Conservation (phyloP, 2,797 vertebrate genomes). For the Poliocrania exsul region DNA sequence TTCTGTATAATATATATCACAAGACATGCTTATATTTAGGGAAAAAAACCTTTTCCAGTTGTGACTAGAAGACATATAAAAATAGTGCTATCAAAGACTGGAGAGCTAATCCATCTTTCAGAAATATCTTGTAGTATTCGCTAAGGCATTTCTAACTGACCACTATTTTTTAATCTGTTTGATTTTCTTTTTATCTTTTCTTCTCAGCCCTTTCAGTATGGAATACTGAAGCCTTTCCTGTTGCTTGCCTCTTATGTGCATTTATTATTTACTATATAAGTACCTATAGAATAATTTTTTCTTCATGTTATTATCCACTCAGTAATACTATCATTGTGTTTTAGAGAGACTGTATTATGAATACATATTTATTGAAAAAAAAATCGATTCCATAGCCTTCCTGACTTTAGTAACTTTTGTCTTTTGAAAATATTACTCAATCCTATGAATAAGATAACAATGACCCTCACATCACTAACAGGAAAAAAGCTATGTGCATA, state of each 20-base stretch:
- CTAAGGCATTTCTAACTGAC: not conserved
- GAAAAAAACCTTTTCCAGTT: not conserved
- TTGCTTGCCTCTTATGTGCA: not conserved
- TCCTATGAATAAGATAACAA: not conserved
- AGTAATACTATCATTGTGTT: not conserved
- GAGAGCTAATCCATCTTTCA: not conserved
- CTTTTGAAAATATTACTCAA: not conserved
- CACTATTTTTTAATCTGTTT: not conserved
- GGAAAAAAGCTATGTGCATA: not conserved
- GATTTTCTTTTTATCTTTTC: not conserved
- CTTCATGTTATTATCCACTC: not conserved
- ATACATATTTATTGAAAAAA: not conserved
- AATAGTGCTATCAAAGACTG: not conserved
- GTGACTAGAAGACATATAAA: not conserved
- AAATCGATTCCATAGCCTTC: not conserved
- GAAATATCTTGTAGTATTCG: not conserved
- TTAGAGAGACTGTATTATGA: not conserved
- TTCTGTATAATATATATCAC: not conserved
- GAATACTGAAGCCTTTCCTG: not conserved
- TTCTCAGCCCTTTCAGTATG: not conserved
- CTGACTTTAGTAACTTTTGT: not conserved
- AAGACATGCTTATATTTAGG: not conserved
- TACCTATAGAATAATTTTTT: not conserved
- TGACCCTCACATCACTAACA: rapidly evolving
- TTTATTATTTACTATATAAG: not conserved